Base-by-base conservation (phyloP, 2,113 vertebrate species). In the Montifringilla adamsi region DNA sequence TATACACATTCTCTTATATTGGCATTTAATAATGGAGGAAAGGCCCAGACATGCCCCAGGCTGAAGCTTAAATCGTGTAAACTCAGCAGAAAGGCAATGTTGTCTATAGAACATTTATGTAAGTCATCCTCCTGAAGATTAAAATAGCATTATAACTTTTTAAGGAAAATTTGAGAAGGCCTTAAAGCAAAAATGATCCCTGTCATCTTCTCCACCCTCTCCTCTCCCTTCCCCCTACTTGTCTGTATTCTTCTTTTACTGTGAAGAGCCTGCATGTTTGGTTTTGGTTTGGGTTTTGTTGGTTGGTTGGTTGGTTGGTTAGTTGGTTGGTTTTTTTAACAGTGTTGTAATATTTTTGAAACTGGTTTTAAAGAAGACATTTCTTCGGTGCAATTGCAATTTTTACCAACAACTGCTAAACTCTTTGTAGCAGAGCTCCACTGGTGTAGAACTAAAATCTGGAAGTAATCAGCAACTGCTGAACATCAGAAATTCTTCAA, bases 391-490 rank as follows among this genome's bases (percentile, higher is more conserved):
- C 90, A 98, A 98, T 96, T 97, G 97, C 98, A 98, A 70, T 98
- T 98, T 97, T 99, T 98, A 98, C 98, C 98, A 98, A 98, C 97
- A 96, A 98, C 97, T 97, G 97, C 97, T 98, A 98, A 98, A 98
- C 97, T 98, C 98, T 98, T 98, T 97, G 97, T 97, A 98, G 98
- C 97, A 98, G 98, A 98, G 98, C 98, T 99, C 98, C 98, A 95
- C 97, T 98, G 98, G 98, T 67, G 98, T 99, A 98, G 99, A 99
- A 99, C 98, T 99, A 99, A 99, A 99, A 99, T 99, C 98, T 99
- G 98, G 99, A 99, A 99, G 98, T 99, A 99, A 99, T 99, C 99
- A 99, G 98, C 98, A 98, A 98, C 98, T 98, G 96, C 97, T 97
- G 98, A 98, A 98, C 98, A 98, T 98, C 98, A 99, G 98, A 99